A percentile compares a stretch with the other conserved stretches of the same genome.
These are phyloP conservation scores for Tachuris rubrigastra DNA, from an alignment of 2,113 vertebrate genomes.

Conservation along the genomic window DNA sequence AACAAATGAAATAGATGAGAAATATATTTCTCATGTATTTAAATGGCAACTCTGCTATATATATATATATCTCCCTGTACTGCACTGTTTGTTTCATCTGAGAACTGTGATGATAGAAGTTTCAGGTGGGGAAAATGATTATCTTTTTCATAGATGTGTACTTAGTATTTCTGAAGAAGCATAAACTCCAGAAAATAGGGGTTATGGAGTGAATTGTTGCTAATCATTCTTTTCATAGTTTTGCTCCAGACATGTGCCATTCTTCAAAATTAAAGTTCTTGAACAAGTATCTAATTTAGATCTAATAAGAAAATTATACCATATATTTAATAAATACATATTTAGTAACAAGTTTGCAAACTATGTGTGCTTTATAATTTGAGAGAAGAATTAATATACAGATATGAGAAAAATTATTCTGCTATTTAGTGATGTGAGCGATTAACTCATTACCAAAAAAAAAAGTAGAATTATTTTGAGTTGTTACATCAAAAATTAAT, in stretches of 20 bases:
- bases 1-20: not conserved
- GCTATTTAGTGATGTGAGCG: not conserved
- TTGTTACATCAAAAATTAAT: not conserved
- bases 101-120: not conserved
- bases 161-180: not conserved
- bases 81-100: not conserved
- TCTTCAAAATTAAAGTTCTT: slow-evolving; percentile 20
- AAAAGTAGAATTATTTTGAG: not conserved
- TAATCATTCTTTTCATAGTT: not conserved
- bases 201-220: not conserved
- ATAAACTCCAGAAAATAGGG: not conserved
- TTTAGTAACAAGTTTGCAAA: not conserved
- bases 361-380: not conserved
- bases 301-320: not conserved
- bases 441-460: not conserved
- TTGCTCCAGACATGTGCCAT: not conserved
- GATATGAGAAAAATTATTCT: not conserved
- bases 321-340: not conserved
- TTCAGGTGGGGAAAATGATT: not conserved
- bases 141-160: not conserved
- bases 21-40: not conserved
- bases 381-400: not conserved
- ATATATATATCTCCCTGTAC: not conserved
- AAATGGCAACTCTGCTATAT: not conserved
- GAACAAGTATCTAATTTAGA: not conserved